Base-by-base conservation (phyloP, 2,113 vertebrate genomes). In the Carassius auratus region DNA sequence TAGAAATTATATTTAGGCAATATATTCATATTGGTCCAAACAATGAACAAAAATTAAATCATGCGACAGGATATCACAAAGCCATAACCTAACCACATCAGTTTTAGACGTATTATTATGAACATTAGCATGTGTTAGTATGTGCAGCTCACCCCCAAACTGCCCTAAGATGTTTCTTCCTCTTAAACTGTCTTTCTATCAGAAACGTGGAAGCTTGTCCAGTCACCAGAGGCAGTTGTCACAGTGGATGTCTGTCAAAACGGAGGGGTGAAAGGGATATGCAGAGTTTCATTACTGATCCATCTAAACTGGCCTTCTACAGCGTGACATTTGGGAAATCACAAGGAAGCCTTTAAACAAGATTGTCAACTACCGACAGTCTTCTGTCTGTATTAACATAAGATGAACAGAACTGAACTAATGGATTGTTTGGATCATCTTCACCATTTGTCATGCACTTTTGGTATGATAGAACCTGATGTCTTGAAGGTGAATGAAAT, bases 241-340 rank as follows among this genome's bases (percentile, higher is more conserved):
- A 55, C 79, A 62, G 61, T 21, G 21, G 23, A 15, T 1, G 9
- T 33, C 62, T 71, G 48, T 61, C 42, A 77, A 76, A 85, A 83
- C 19, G 23, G 64, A 85, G 5, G 23, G 30, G 42, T 45, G 3
- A 33, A 36, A 61, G 33, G 52, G 78, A 71, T 73, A 19, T 48
- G 68, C 59, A 19, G 55, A 79, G 62, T 64, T 68, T 88, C 74
- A 68, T 74, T 76, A 73, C 57, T 80, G 78, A 88, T 86, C 84
- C 84, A 88, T 71, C 76, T 86, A 36, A 55, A 38, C 68, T 30
- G 33, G 23, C 38, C 8, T 30, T 55, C 71, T 73, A 73, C 76
- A 33, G 88, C 48, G 62, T 76, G 81, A 76, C 84, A 76, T 88
- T 88, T 84, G 8, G 30, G 73, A 80, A 88, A 84, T 75, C 59